Evolutionary conservation across 2,888 invertebrate species (phyloP).

Genomic region (Adelphocoris suturalis): DNA sequence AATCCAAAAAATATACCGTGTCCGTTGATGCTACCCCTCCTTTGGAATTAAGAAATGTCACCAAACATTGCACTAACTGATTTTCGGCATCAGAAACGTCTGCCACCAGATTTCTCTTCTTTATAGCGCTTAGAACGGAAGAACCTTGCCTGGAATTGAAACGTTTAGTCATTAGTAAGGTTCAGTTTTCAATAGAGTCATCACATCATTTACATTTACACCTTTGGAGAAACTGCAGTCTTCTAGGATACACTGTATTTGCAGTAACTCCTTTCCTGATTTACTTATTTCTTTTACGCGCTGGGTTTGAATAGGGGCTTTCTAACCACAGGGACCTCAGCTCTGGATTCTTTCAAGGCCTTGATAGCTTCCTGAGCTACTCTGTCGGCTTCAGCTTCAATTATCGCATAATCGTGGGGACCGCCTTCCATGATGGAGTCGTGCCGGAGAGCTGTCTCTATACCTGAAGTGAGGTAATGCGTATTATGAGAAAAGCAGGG

Average conservation of each 20-base stretch:
- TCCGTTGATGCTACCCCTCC: slow-evolving; percentile 76
- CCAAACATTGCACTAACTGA: slow-evolving; percentile 67
- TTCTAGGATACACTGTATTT: too few species aligned
- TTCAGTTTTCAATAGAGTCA: not conserved
- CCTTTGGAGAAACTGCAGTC: too few species aligned
- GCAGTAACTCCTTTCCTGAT: too few species aligned
- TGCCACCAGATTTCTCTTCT: slow-evolving; percentile 71
- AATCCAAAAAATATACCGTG: slow-evolving; percentile 70
- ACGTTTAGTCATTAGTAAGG: not conserved
- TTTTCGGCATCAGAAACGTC: slow-evolving; percentile 76
- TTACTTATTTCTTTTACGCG: too few species aligned
- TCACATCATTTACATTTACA: too few species aligned
- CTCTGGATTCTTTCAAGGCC: slow-evolving; percentile 81
- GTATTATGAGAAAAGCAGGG: too few species aligned
- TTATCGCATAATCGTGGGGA: slow-evolving; percentile 83
- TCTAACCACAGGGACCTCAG: slow-evolving; percentile 53
- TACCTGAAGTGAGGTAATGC: slow-evolving; percentile 79
- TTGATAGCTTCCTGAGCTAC: slow-evolving; percentile 87
- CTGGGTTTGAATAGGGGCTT: slow-evolving; percentile 61
- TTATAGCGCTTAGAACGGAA: slow-evolving; percentile 67
- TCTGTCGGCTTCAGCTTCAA: slow-evolving; percentile 88
- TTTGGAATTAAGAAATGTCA: slow-evolving; percentile 72
- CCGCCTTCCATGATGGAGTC: slow-evolving; percentile 87
- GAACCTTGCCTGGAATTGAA: slow-evolving; percentile 52
- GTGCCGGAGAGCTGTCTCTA: slow-evolving; percentile 88